Base-by-base conservation (phyloP, 2,888 invertebrate species). In the Melinopterus prodromus region DNA sequence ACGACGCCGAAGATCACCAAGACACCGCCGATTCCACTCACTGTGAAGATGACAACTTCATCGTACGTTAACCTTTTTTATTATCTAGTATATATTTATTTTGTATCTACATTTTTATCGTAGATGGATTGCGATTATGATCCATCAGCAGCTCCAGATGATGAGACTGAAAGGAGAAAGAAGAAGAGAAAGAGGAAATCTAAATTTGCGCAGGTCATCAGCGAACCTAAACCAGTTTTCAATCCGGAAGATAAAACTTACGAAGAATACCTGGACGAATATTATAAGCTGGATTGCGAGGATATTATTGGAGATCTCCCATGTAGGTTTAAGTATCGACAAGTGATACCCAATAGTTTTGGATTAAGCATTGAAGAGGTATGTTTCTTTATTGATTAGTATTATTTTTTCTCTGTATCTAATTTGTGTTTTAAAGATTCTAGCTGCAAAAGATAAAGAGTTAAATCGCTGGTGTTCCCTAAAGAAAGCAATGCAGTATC, bases 381-480 rank as follows among this genome's bases (percentile, higher is more conserved):
- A 88, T 86, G 83, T 83, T 14, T 12, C 37, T 71, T 76, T 80
- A 38, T 53, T 71, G 36, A 75, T 80, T 38, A 76, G 16, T 71
- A 69, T 77, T 77, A 53, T 78, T 77, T 77, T 12, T n/a, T 26
- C 38, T 38, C 53, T 0, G 7, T 76, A 77, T 77, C 37, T 81
- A 83, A 84, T 80, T 82, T 77, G 83, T 83, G 82, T 77, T 71
- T 88, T 90, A 26, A 86, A 98, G 97, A 98, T 99, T 86, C 90
- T 99, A 79, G 90, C 93, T 84, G 97, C 98, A 0, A 95, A 97
- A 86, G 99, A 99, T 88, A 95, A 93, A 84, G 99, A 99, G 89
- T 90, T 99, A 7, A 99, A 99, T 86, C 93, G 94, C 85, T 99
- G 99, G 99, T 97, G 95, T 84, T 97, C 98, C 0, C 89, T 99